These are phyloP conservation scores for Drosophila helvetica DNA, from an alignment of 2,888 invertebrate genomes.

Conservation along the genomic window DNA sequence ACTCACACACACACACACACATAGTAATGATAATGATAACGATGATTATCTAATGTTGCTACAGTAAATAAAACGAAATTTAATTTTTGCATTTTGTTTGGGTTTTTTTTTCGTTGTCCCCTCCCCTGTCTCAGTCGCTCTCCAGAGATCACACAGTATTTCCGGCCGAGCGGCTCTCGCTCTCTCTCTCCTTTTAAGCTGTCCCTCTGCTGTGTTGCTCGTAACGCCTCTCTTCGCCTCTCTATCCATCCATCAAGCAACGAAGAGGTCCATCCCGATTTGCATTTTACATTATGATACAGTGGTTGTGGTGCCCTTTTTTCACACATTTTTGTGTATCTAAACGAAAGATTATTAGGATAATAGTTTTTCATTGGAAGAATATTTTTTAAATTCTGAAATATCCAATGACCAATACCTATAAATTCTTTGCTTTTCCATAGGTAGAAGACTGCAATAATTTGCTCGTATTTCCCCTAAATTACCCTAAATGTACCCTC, in stretches of 20 bases:
- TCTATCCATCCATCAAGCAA: slow-evolving; percentile 57
- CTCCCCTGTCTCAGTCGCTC: neutral
- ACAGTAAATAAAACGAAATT: slow-evolving; percentile 74
- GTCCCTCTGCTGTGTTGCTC: slow-evolving; percentile 1
- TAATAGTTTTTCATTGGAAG: too few relatives aligned
- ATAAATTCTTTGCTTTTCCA: too few relatives aligned
- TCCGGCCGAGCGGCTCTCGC: slow-evolving; percentile 40
- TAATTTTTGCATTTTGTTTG: slow-evolving; percentile 53
- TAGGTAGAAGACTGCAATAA: too few relatives aligned
- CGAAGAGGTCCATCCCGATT: slow-evolving; percentile 7
- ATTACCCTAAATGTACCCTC: too few relatives aligned
- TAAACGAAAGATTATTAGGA: too few relatives aligned
- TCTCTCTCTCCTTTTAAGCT: slow-evolving; percentile 10
- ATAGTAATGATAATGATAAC: slow-evolving; percentile 20
- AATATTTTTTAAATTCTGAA: too few relatives aligned
- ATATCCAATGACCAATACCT: too few relatives aligned
- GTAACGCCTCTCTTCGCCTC: slow-evolving; percentile 9
- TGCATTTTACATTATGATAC: slow-evolving; percentile 59
- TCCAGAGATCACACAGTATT: slow-evolving; percentile 27
- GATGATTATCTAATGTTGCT: slow-evolving; percentile 79
- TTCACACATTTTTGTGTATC: neutral
- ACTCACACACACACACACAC: slow-evolving; percentile 13
- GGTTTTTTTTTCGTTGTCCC: slow-evolving; percentile 14
- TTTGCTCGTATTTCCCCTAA: too few relatives aligned
- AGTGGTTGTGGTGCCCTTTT: slow-evolving; percentile 39